A percentile compares a stretch with the other conserved stretches of the same genome.
Conservation (phyloP, 2,113 vertebrate genomes). For the Apteryx mantelli region DNA sequence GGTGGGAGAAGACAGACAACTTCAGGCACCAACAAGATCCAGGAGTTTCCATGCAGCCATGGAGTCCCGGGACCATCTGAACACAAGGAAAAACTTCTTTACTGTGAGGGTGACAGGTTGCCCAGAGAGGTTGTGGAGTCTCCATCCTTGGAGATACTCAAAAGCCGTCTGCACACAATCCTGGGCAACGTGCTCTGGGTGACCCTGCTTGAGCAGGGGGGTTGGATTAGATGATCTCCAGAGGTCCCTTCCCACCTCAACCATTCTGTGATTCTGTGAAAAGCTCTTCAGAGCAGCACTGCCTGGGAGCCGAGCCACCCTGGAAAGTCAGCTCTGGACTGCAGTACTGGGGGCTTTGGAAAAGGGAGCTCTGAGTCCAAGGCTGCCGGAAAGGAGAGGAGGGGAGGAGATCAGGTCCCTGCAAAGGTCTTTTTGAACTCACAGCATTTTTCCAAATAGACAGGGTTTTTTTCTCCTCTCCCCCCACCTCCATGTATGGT, state of each 20-base stretch:
- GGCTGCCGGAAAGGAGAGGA: not conserved
- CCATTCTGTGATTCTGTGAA: not conserved
- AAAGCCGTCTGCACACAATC: too few relatives aligned
- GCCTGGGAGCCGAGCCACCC: not conserved
- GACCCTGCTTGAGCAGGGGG: too few relatives aligned
- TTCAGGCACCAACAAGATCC: rapidly evolving
- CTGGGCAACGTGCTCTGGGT: too few relatives aligned
- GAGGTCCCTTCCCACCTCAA: too few relatives aligned
- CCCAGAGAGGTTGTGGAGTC: too few relatives aligned
- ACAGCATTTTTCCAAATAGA: not conserved
- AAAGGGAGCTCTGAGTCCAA: not conserved
- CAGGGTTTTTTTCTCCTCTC: not conserved
- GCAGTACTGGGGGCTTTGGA: not conserved
- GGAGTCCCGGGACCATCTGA: too few relatives aligned
- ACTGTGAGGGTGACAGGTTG: too few relatives aligned
- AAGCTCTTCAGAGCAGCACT: not conserved
- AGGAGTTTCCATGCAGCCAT: not conserved
- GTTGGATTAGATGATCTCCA: too few relatives aligned
- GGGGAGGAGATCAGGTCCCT: not conserved
- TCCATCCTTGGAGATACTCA: too few relatives aligned
- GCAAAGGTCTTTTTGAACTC: not conserved
- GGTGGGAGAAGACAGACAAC: not conserved
- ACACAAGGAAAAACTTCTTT: too few relatives aligned
- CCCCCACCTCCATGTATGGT: not conserved
- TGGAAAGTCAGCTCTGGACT: not conserved